Evolutionary conservation across 2,888 invertebrate species (phyloP), one percentile per base, ranked within the genome.

Genomic region (Hyposoter dolosus): DNA sequence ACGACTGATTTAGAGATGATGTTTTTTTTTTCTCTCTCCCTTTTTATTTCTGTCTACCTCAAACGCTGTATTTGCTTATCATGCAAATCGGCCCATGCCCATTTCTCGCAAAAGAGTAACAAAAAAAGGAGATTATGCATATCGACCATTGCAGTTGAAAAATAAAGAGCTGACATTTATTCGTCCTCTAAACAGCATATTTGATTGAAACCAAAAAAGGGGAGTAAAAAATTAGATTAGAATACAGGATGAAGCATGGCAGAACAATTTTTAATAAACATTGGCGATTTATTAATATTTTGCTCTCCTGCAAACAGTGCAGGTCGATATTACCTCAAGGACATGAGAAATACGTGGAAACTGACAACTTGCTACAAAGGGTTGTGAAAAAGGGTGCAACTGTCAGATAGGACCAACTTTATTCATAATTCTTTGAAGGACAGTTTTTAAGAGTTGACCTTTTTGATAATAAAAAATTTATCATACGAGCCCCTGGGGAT

Each of bases 391-490:
- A 76, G 56, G 35, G 66, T 10, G 78, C 60, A 82, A 71, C 53
- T 68, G 75, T 35, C 47, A 40, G 68, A 60, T 35, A 15, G 47
- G 60, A 77, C 56, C 68, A 40, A 12, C n/a, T 50, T 50, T 50
- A 50, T 50, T 28, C 28, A 60, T 28, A 28, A 60, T 75, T 71
- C 76, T 53, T 81, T 53, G 47, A 63, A 32, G 75, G 28, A 65
- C 74, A 83, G 79, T 89, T 88, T 89, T 82, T 89, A 68, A 76
- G 79, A 63, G 81, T 65, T 77, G 78, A 88, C 88, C 89, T 88
- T 89, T 88, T 88, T 84, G 40, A 50, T 85, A 90, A 90, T 92
- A 89, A 91, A 91, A 90, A 91, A 92, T 91, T 91, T 91, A 92
- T 90, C 89, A 88, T 50, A 63, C 77, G 45, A 53, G 66, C 66